Evolutionary conservation across 1,140 invertebrate species (phyloP).

Genomic region (Ips nitidus): DNA sequence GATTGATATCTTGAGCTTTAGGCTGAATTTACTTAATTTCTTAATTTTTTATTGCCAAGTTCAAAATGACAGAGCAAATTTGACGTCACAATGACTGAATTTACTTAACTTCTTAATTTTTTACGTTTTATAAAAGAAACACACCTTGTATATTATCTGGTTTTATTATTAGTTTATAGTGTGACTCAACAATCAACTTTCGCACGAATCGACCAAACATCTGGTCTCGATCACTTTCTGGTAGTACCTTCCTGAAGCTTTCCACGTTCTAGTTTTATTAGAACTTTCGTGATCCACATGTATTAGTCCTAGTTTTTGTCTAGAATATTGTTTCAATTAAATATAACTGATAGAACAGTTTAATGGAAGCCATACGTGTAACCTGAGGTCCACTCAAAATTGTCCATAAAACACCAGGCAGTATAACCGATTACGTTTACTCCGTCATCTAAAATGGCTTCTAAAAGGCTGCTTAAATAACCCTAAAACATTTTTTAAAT

Average conservation of each 20-base stretch:
- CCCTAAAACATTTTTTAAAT: conserved; percentile 39
- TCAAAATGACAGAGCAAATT: too few relatives aligned
- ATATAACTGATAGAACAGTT: conserved; percentile 26
- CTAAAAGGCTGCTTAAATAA: conserved; percentile 22
- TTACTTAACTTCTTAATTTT: too few relatives aligned
- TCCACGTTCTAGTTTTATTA: conserved; percentile 18
- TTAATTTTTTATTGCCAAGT: too few relatives aligned
- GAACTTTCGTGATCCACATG: conserved; percentile 17
- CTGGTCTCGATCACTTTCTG: conserved; percentile 13
- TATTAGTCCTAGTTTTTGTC: conserved; percentile 14
- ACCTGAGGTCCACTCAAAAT: conserved; percentile 22
- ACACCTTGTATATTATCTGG: too few relatives aligned
- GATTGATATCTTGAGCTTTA: too few relatives aligned
- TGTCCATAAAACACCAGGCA: conserved; percentile 22
- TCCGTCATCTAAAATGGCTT: conserved; percentile 22
- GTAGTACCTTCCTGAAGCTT: conserved; percentile 24
- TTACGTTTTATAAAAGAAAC: too few relatives aligned
- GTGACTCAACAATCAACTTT: too few relatives aligned
- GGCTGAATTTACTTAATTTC: too few relatives aligned
- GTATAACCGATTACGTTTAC: conserved; percentile 22
- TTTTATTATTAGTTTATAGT: too few relatives aligned
- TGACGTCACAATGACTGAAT: too few relatives aligned
- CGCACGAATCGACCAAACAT: conserved; percentile 21
- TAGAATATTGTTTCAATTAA: conserved; percentile 27
- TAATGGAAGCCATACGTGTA: conserved; percentile 28